Evolutionary conservation across 2,797 vertebrate genomes (phyloP), one percentile per base, ranked within the genome.

Genomic region (Enteromius thamalakanensis): DNA sequence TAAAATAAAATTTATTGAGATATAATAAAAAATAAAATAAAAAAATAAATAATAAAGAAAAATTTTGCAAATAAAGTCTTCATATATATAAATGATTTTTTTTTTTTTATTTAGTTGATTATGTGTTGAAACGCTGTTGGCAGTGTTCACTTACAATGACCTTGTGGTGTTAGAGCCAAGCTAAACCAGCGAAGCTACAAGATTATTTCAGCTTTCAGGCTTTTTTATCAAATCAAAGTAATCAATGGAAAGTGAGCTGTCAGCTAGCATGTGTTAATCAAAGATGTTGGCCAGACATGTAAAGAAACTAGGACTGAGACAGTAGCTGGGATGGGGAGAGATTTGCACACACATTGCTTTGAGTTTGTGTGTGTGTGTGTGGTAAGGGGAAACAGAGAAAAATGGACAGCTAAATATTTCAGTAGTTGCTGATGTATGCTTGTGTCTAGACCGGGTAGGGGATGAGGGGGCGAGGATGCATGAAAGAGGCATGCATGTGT

Each of bases 321-420:
- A 78, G 26, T n/a, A 10, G 15, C 60, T 23, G 60, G 29, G 76
- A 65, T 78, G 29, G 42, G n/a, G 29, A 67, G 12, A 49, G 62
- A 45, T 68, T 67, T 53, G 45, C 77, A 51, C 32, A 49, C 45
- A 51, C 65, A 49, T 42, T 42, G 40, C 9, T 42, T 42, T 42
- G 40, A 42, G 40, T 42, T 10, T 76, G 26, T 75, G 74, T 60
- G 19, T 19, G 21, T 42, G 42, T 58, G 76, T 62, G 79, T 32
- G 55, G 79, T 45, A 88, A 87, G 75, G 55, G 75, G 88, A 87
- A 90, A 90, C 89, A 87, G 87, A 87, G 89, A 85, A 87, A 84
- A 85, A 78, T 51, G 90, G 89, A 87, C 91, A 90, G 88, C 92
- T 94, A 86, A 94, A 94, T 94, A 94, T 93, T 94, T 94, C 86